phyloP scores from a whole-genome alignment of 2,113 vertebrate genomes.

The Turdus rufiventris region DNA sequence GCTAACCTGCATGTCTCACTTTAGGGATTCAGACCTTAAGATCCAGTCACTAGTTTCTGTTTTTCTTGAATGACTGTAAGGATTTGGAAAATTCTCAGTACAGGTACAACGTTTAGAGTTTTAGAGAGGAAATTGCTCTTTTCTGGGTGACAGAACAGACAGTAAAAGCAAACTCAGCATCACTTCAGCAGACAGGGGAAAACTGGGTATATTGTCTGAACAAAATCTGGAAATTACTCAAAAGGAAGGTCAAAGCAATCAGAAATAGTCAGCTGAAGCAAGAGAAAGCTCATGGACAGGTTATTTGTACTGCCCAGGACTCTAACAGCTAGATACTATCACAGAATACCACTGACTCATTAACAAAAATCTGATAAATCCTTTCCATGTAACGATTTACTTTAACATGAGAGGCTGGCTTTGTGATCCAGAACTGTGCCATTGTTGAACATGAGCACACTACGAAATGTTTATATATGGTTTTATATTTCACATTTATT shows the following conservation, averaged over 20 bases:
- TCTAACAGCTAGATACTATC: background rate
- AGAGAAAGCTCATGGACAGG: background rate
- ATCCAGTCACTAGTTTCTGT: background rate
- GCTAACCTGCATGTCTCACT: background rate
- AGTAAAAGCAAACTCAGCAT: background rate
- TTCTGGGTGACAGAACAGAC: background rate
- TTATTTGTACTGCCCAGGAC: background rate
- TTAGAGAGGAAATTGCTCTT: background rate
- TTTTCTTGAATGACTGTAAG: background rate
- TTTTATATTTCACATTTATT: background rate
- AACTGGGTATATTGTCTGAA: background rate
- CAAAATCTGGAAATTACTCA: background rate
- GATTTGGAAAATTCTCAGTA: background rate
- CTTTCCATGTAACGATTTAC: background rate
- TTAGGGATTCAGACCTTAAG: background rate
- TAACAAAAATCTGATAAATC: background rate
- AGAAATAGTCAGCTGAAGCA: background rate
- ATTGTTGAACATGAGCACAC: background rate
- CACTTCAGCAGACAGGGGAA: background rate
- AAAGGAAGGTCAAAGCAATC: background rate
- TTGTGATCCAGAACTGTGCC: background rate
- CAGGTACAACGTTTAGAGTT: background rate
- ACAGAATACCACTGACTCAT: background rate
- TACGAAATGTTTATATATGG: background rate
- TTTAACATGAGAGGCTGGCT: background rate